These are phyloP conservation scores for Drosophila crucigera DNA, from an alignment of 2,888 invertebrate species.

Conservation along the genomic window DNA sequence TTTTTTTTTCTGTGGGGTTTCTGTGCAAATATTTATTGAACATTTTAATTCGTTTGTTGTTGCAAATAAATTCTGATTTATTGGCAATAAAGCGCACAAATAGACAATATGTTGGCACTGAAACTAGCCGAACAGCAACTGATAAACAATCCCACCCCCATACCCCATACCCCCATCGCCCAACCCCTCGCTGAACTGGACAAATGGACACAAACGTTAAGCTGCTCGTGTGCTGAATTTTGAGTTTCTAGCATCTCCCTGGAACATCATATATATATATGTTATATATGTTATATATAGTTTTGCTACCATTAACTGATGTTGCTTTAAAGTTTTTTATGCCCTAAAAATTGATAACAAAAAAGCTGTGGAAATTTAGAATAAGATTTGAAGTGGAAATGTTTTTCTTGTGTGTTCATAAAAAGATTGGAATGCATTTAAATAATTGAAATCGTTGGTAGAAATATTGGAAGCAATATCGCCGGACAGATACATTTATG, in stretches of 20 bases:
- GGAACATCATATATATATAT: not conserved
- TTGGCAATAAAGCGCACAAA: conserved; percentile 84
- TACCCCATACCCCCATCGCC: not conserved
- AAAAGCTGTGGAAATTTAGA: not conserved
- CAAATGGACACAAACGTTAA: conserved; percentile 53
- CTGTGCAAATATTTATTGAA: conserved; percentile 85
- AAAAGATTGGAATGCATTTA: no score
- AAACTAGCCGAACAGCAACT: conserved; percentile 50
- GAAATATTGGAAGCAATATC: not conserved
- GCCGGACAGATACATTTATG: not conserved
- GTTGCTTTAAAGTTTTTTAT: conserved; percentile 8
- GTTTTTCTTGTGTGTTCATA: not conserved
- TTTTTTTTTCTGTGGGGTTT: conserved; percentile 22
- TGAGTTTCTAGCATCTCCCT: conserved; percentile 29
- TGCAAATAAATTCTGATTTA: conserved; percentile 86
- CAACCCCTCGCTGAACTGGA: conserved; percentile 32
- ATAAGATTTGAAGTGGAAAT: not conserved
- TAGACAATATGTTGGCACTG: conserved; percentile 72
- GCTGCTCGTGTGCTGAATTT: conserved; percentile 71
- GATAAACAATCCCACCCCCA: conserved; percentile 27
- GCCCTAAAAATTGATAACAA: not conserved
- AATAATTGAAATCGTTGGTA: not conserved
- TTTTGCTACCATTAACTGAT: not conserved
- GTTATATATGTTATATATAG: not conserved
- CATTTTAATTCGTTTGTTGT: conserved; percentile 85